These are phyloP conservation scores for Pithecia hirsuta DNA, from an alignment of 2,797 vertebrate species.

Conservation along the genomic window DNA sequence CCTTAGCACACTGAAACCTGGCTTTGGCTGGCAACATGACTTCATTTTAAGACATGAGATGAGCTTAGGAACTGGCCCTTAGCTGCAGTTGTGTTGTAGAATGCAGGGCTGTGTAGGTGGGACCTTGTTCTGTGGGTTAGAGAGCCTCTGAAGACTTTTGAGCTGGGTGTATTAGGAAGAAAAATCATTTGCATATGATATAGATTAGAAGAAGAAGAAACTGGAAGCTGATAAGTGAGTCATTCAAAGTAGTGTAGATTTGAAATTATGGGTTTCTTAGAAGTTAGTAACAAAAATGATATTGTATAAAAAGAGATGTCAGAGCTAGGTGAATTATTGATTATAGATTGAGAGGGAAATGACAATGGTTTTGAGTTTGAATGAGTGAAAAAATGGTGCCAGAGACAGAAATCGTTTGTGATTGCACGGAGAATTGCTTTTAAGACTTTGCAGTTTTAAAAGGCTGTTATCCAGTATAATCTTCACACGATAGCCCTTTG, in stretches of 20 bases:
- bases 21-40: neutral
- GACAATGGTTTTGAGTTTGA: conserved; percentile 15
- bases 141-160: neutral
- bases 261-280: conserved; percentile 20
- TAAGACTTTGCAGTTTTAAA: neutral
- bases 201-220: neutral
- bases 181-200: neutral
- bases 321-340: neutral
- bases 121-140: neutral
- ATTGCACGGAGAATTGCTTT: neutral
- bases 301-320: neutral
- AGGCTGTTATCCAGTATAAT: neutral
- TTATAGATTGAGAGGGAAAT: neutral
- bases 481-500: neutral
- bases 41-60: neutral
- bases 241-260: neutral
- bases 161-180: neutral
- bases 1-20: neutral
- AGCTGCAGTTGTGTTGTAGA: neutral
- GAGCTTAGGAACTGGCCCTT: neutral
- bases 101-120: neutral
- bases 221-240: neutral
- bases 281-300: neutral
- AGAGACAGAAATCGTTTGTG: neutral
- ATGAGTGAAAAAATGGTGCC: neutral